Conservation (phyloP, 2,888 invertebrate species). For the Eupithecia vulgata region DNA sequence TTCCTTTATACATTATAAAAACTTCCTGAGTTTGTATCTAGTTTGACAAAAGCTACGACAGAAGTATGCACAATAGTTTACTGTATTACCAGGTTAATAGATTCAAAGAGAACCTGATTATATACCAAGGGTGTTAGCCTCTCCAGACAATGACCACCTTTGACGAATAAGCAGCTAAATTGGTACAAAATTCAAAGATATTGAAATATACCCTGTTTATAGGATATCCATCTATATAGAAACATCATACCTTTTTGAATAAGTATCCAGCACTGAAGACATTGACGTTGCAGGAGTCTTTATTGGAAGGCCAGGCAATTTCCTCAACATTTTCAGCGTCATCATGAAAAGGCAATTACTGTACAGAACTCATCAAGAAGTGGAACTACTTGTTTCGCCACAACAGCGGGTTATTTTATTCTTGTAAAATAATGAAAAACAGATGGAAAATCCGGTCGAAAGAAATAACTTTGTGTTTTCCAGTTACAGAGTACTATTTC, state of each 20-base stretch:
- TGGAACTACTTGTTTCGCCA: neutral
- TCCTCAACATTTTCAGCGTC: constrained; percentile 29
- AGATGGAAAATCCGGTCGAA: neutral
- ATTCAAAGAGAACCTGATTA: neutral
- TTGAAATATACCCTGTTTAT: neutral
- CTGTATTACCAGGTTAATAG: neutral
- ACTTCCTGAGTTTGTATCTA: neutral
- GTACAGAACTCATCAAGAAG: neutral
- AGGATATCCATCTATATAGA: neutral
- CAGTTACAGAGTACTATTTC: neutral
- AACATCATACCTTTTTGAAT: constrained; percentile 33
- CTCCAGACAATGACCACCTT: neutral
- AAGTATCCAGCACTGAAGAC: constrained; percentile 11
- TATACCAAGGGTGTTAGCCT: neutral
- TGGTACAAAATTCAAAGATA: neutral
- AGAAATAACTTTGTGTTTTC: neutral
- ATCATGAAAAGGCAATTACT: constrained; percentile 23
- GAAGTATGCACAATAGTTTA: neutral
- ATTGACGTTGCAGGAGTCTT: neutral
- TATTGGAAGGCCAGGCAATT: constrained; percentile 16
- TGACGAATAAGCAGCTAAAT: neutral
- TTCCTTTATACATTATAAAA: neutral
- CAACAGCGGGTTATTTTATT: neutral
- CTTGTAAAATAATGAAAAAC: neutral
- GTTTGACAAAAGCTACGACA: neutral